Conservation (phyloP, 2,797 vertebrate species). For the Ctenopoma multispine region DNA sequence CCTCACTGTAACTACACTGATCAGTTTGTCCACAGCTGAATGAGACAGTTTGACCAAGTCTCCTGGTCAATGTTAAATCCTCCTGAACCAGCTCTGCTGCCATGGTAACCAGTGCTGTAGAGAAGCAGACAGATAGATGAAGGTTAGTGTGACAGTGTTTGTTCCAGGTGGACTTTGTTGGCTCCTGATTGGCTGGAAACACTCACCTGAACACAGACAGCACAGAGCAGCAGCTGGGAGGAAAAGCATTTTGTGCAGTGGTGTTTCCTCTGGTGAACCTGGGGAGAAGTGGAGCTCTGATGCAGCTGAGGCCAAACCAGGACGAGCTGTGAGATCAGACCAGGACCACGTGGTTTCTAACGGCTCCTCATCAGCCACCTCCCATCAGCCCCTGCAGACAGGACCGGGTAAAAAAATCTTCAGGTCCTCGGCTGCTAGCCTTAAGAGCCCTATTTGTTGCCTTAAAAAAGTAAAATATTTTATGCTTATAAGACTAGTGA, state of each 20-base stretch:
- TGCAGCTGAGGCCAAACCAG: conserved; percentile 48
- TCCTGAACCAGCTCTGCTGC: conserved; percentile 23
- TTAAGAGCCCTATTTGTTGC: too few species aligned
- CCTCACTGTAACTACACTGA: not conserved
- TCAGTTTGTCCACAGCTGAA: not conserved
- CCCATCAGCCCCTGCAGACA: conserved; percentile 54
- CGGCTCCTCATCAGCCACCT: conserved; percentile 38
- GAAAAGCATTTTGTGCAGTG: conserved; percentile 48
- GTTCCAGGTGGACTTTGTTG: conserved; percentile 3
- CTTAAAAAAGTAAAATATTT: too few species aligned
- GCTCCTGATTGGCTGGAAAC: conserved; percentile 59
- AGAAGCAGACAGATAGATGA: conserved; percentile 35
- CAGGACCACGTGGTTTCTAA: conserved; percentile 28
- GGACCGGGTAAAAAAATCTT: too few species aligned
- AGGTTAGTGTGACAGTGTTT: conserved; percentile 32
- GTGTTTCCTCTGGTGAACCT: conserved; percentile 45
- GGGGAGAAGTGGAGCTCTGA: conserved; percentile 44
- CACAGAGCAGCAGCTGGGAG: conserved; percentile 51
- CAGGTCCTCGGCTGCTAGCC: too few species aligned
- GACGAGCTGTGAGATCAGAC: conserved; percentile 4
- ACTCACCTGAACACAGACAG: conserved; percentile 57
- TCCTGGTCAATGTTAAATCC: not conserved
- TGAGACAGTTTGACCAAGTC: not conserved
- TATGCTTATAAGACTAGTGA: too few species aligned
- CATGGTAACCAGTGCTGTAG: conserved; percentile 34